Base-by-base conservation (phyloP, 2,113 vertebrate genomes). In the Austrofundulus limnaeus region DNA sequence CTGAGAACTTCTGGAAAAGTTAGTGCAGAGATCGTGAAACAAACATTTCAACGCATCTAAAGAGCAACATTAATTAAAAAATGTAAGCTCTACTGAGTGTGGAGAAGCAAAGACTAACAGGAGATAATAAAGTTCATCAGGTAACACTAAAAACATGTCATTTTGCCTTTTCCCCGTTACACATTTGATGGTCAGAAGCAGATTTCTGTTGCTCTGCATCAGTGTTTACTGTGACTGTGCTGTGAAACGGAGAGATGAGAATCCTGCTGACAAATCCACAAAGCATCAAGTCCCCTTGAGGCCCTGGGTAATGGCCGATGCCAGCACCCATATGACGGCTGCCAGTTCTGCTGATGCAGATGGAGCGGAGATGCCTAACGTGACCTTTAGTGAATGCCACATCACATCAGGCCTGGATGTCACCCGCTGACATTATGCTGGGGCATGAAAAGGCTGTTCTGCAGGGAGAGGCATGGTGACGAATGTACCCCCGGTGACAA, bases 341-440 rank as follows among this genome's bases (percentile, higher is more conserved):
- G 88, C 88, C 90, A 90, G 80, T 85, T 81, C 78, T 77, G 78
- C 83, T 77, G 87, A 89, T 88, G 87, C 83, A 77, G 87, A 85
- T 56, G 42, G 63, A 85, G 88, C 77, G 31, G 72, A 89, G 88
- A 91, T 79, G 89, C 89, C 83, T 87, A 85, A 85, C 83, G 74
- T 91, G 90, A 92, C 90, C 90, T 92, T 92, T 92, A 74, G 85
- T 88, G 88, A 92, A 91, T 91, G 91, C 88, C 90, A 90, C 86
- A 91, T 90, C 87, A 82, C 86, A 90, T 91, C 85, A 90, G 81
- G 84, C 68, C 81, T 70, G 77, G 81, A 88, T 84, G 89, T 91
- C 88, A 90, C 84, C 85, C 80, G 62, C 76, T 85, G 82, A 88
- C 88, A 90, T 91, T 90, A 90, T 90, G 87, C 89, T 25, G 86